Evolutionary conservation across 2,797 vertebrate genomes (phyloP), one percentile per base, ranked within the genome.

Genomic region (Sciaenops ocellatus): DNA sequence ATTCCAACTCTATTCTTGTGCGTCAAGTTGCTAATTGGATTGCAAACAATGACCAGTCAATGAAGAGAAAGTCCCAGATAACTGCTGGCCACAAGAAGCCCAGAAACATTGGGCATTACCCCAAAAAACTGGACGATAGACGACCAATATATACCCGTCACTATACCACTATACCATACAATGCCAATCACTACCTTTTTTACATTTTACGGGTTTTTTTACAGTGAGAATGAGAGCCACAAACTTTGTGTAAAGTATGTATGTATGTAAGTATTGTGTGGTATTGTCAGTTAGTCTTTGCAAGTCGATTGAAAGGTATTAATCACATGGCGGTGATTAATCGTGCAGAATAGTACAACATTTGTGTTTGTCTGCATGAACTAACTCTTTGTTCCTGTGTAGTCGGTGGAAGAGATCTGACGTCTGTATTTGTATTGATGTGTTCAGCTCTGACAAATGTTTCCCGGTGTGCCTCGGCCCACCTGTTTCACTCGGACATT

Each of bases 401-500:
- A 64, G 17, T 60, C 18, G 1, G 38, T 12, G 63, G 34, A 48
- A 34, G 30, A 66, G 9, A 20, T 68, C 42, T 26, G 63, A 54
- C 44, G 3, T 24, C 34, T 71, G 17, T 52, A 22, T 69, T 61
- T 55, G 28, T 34, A 22, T 59, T 66, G 20, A 17, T 69, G 52
- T 52, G 41, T 61, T 59, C 18, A 61, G 18, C 24, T 41, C 51
- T 68, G 64, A 48, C 22, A 68, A 70, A 55, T 11, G 63, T 44
- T 57, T 54, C 38, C 52, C 50, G 4, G 44, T 17, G 22, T 7
- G 3, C 38, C 17, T n/a, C 1, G 12, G 67, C 59, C 73, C 85
- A 82, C 66, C 47, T 76, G 72, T 71, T 74, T 69, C 28, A 46
- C 69, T 66, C 34, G 28, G 64, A 64, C 82, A 24, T 22, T 12